Base-by-base conservation (phyloP, 2,797 vertebrate genomes). In the Thaleichthys pacificus region DNA sequence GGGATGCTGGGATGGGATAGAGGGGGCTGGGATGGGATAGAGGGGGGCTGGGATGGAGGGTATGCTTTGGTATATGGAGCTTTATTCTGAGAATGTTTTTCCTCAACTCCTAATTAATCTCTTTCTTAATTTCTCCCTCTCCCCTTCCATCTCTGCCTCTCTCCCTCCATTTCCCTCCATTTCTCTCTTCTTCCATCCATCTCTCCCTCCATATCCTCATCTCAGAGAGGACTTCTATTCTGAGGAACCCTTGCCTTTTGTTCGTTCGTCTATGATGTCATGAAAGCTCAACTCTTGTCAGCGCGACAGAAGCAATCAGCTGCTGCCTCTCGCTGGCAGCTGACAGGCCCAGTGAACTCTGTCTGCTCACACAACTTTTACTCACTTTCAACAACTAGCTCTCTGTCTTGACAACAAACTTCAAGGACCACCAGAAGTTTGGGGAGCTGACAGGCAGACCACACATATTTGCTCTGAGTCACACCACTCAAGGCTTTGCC, bases 241-340 rank as follows among this genome's bases (percentile, higher is more conserved):
- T 17, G 26, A 26, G 26, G 26, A 66, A 74, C 21, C 28, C 56
- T 32, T 64, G 19, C n/a, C 58, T 28, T 62, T 35, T 75, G 68
- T 21, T 28, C 21, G 58, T 19, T 12, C 7, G 8, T 72, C 63
- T 71, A 32, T 65, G 69, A 19, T 68, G 49, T 77, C 65, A 63
- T 71, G 68, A 66, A 68, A 73, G 32, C 9, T 60, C 38, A 32
- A 64, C 21, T 67, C 24, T 51, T 57, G 71, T 47, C 70, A 26
- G 68, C n/a, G 62, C 57, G 70, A 72, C 71, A 68, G 71, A n/a
- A 19, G 58, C 17, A 68, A 70, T 68, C 54, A 70, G 56, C 63
- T 3, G 6, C 66, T 74, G 14, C 14, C n/a, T 47, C 38, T 42
- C 38, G 38, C 38, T 42, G 38, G 38, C 38, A 11, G 62, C 28